Evolutionary conservation across 2,113 vertebrate species (phyloP).

Genomic region (Upupa epops): DNA sequence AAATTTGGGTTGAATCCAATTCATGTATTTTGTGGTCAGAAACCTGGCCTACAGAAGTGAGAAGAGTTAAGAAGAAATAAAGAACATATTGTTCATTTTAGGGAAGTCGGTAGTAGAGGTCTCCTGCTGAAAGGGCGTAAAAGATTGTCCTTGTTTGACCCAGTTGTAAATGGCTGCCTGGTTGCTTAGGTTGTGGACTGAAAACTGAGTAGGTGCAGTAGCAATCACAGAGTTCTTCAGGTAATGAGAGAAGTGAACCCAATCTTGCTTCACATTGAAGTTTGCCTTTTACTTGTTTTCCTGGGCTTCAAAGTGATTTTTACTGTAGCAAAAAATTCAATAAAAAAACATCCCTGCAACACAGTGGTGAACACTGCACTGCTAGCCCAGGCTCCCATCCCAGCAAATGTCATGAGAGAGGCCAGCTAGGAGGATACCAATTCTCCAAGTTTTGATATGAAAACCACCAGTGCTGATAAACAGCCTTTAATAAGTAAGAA

Average conservation of each 20-base stretch:
- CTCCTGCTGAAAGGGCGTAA: neutral
- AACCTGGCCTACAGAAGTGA: neutral
- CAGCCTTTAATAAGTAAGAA: neutral
- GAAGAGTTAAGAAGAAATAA: neutral
- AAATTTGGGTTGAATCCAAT: neutral
- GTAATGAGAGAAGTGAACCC: neutral
- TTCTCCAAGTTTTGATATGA: neutral
- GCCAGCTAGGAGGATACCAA: neutral
- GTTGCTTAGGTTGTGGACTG: neutral
- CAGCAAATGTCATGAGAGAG: neutral
- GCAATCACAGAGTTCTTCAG: neutral
- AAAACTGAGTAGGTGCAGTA: neutral
- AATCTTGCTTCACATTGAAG: neutral
- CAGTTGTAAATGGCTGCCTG: neutral
- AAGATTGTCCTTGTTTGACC: slow-evolving; percentile 9
- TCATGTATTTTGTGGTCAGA: neutral
- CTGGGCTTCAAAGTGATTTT: neutral
- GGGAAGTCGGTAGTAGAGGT: slow-evolving; percentile 35
- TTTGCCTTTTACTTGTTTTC: neutral
- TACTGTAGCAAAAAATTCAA: neutral
- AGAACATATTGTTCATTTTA: neutral
- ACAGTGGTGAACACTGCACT: neutral
- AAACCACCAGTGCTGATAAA: neutral
- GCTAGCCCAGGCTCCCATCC: neutral
- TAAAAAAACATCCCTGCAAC: neutral